A percentile compares a stretch with the other conserved stretches of the same genome.
Conservation (phyloP, 2,797 vertebrate species). For the Sebastes kiyomatsui region DNA sequence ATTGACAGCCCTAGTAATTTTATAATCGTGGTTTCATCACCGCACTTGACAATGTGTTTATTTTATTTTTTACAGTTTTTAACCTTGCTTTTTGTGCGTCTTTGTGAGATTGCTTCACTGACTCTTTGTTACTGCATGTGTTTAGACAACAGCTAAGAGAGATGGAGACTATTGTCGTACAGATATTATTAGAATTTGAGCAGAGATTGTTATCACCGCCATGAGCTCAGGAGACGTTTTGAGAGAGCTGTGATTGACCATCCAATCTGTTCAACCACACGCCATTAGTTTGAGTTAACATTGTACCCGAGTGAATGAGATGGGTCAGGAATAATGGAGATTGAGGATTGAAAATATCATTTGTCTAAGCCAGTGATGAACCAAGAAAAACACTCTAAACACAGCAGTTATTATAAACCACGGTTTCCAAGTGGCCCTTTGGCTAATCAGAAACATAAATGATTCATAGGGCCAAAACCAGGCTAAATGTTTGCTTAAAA, state of each 20-base stretch:
- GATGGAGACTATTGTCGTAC: not conserved
- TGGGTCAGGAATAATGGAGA: conserved; percentile 36
- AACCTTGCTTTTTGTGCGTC: not conserved
- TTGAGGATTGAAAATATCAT: conserved; percentile 16
- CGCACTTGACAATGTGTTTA: not conserved
- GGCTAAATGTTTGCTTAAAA: not conserved
- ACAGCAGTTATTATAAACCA: conserved; percentile 20
- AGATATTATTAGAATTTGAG: conserved; percentile 5
- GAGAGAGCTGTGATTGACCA: conserved; percentile 34
- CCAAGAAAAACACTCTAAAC: conserved; percentile 22
- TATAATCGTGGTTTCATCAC: not conserved
- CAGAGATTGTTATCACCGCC: conserved; percentile 2
- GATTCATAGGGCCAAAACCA: conserved; percentile 1
- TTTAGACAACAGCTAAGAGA: not conserved
- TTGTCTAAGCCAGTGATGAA: conserved; percentile 14
- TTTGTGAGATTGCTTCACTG: not conserved
- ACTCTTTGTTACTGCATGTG: not conserved
- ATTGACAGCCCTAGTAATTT: too few species aligned
- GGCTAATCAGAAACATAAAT: conserved; percentile 17
- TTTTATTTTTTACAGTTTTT: not conserved
- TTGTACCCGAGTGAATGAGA: conserved; percentile 2
- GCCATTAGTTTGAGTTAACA: conserved; percentile 51
- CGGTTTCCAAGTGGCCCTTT: conserved; percentile 7
- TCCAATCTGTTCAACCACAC: conserved; percentile 20
- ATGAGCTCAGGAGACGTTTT: conserved; percentile 19